Evolutionary conservation across 1,140 invertebrate species (phyloP).

Genomic region (Tetragnatha versicolor): DNA sequence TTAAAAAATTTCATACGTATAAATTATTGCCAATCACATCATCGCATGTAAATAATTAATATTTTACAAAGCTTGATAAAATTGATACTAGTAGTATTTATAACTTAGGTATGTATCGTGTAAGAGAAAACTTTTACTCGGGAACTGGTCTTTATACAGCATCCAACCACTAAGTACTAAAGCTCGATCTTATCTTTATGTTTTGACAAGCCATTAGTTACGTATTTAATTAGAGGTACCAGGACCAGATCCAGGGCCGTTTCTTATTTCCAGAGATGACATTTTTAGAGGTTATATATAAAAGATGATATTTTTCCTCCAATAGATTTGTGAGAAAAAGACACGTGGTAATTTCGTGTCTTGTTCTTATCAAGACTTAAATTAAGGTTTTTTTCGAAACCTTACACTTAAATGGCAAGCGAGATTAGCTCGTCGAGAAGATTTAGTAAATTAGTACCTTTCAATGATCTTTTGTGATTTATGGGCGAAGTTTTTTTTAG

Average conservation of each 20-base stretch:
- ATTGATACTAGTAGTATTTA: too few species aligned
- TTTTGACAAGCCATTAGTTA: constrained; percentile 24
- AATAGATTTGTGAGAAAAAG: neutral
- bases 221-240: constrained; percentile 6
- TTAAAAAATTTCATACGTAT: too few species aligned
- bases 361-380: neutral
- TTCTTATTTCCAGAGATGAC: constrained; percentile 1
- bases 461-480: too few species aligned
- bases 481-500: too few species aligned
- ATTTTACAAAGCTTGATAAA: too few species aligned
- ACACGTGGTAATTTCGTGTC: neutral
- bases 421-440: neutral
- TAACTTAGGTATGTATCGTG: too few species aligned
- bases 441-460: too few species aligned
- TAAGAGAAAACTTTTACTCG: neutral
- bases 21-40: neutral
- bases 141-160: neutral
- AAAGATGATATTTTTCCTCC: neutral
- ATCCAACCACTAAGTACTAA: neutral
- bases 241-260: neutral
- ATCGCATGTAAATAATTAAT: neutral
- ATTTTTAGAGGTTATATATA: constrained; percentile 6
- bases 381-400: neutral
- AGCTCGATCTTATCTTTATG: neutral
- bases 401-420: neutral